phyloP scores from a whole-genome alignment of 2,888 invertebrate genomes.

The Horisme vitalbata region DNA sequence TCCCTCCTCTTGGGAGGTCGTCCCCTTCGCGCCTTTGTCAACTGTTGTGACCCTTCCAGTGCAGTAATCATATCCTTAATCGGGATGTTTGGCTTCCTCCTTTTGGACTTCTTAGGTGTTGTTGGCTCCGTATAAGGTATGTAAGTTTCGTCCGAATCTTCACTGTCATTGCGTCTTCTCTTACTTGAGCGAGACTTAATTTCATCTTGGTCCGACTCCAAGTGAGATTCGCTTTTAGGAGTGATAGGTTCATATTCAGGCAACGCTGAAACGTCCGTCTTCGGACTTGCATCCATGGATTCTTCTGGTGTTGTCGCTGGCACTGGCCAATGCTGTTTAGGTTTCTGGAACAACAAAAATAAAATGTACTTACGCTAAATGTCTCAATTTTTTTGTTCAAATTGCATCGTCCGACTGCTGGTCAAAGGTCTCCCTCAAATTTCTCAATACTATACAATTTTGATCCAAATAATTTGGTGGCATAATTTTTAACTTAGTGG shows the following conservation, averaged over 20 bases:
- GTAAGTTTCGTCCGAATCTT: conserved; percentile 75
- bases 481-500: too few species aligned
- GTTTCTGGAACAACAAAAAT: conserved; percentile 47
- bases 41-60: conserved; percentile 65
- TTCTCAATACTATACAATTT: too few species aligned
- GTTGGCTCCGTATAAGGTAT: conserved; percentile 61
- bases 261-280: conserved; percentile 48
- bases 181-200: conserved; percentile 46
- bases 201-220: conserved; percentile 70
- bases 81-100: conserved; percentile 64
- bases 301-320: conserved; percentile 36
- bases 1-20: conserved; percentile 81
- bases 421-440: too few species aligned
- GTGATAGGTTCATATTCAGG: conserved; percentile 66
- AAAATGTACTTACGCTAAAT: too few species aligned
- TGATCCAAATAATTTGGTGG: too few species aligned
- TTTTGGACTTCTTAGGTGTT: conserved; percentile 59
- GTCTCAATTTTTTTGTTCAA: too few species aligned
- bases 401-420: too few species aligned
- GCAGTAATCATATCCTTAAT: conserved; percentile 72
- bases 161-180: conserved; percentile 59
- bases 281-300: conserved; percentile 39
- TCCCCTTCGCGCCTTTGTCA: conserved; percentile 72
- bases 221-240: conserved; percentile 68
- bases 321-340: conserved; percentile 42